Conservation (phyloP, 1,140 invertebrate genomes). For the Gryllus bimaculatus region DNA sequence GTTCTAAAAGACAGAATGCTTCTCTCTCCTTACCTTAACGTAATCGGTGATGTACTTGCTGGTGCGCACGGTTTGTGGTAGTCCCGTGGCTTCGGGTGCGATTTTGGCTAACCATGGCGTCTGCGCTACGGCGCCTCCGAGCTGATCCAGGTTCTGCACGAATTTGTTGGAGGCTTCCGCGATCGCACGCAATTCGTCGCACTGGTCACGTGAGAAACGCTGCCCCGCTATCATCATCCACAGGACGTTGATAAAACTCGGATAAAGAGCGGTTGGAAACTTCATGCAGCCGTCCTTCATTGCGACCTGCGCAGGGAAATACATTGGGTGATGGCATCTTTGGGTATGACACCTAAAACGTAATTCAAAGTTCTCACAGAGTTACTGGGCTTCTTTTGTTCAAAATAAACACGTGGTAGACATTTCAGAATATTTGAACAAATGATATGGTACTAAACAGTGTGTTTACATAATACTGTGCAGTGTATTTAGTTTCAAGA, state of each 20-base stretch:
- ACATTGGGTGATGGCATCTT: not conserved
- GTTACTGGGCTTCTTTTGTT: too few relatives aligned
- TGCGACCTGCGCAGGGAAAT: not conserved
- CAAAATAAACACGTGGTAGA: too few relatives aligned
- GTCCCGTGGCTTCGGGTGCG: not conserved
- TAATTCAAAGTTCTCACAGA: too few relatives aligned
- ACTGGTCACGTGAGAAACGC: not conserved
- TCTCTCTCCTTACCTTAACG: too few relatives aligned
- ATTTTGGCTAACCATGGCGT: not conserved
- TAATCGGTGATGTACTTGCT: too few relatives aligned
- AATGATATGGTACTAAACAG: too few relatives aligned
- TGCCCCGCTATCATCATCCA: not conserved
- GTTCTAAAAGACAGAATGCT: too few relatives aligned
- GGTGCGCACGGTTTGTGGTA: not conserved
- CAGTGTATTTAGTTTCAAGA: too few relatives aligned
- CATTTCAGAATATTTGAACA: too few relatives aligned
- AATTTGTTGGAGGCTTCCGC: not conserved
- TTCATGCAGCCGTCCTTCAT: not conserved
- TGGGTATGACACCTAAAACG: too few relatives aligned
- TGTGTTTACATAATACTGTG: too few relatives aligned
- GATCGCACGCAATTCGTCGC: not conserved
- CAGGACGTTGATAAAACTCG: not conserved
- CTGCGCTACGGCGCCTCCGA: not conserved
- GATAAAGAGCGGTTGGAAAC: not conserved
- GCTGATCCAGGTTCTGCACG: not conserved